Conservation (phyloP, 2,113 vertebrate genomes). For the Silurus meridionalis region DNA sequence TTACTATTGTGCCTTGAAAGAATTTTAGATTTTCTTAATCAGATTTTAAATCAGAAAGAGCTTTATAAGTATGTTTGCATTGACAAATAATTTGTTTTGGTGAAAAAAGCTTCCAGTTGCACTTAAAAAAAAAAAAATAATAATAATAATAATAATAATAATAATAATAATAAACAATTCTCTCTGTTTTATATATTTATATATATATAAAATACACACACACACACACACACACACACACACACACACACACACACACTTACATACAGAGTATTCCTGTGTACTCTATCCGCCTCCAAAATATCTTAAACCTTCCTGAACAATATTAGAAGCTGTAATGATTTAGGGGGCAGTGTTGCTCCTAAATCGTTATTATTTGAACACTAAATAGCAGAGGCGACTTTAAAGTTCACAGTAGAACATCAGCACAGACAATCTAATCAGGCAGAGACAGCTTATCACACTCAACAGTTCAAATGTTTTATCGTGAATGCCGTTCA, state of each 20-base stretch:
- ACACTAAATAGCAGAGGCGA: background rate
- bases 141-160: too few relatives aligned
- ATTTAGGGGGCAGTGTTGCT: constrained; percentile 29
- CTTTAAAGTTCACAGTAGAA: background rate
- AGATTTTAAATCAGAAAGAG: too few relatives aligned
- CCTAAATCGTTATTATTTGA: background rate
- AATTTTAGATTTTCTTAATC: too few relatives aligned
- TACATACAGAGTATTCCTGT: background rate
- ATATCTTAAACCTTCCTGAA: background rate
- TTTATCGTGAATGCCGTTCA: background rate
- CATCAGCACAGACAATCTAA: constrained; percentile 11
- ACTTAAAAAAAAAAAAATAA: too few relatives aligned
- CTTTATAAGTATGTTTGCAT: too few relatives aligned
- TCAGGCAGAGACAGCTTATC: background rate
- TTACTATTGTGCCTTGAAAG: background rate
- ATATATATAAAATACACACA: too few relatives aligned
- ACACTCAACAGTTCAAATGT: background rate
- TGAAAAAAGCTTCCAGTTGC: too few relatives aligned
- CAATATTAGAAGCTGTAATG: background rate
- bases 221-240: too few relatives aligned
- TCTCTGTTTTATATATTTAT: too few relatives aligned
- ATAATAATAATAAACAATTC: too few relatives aligned
- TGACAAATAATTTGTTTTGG: too few relatives aligned
- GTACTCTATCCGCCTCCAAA: background rate
- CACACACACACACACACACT: too few relatives aligned